Base-by-base conservation (phyloP, 2,113 vertebrate species). In the Sylvia atricapilla region DNA sequence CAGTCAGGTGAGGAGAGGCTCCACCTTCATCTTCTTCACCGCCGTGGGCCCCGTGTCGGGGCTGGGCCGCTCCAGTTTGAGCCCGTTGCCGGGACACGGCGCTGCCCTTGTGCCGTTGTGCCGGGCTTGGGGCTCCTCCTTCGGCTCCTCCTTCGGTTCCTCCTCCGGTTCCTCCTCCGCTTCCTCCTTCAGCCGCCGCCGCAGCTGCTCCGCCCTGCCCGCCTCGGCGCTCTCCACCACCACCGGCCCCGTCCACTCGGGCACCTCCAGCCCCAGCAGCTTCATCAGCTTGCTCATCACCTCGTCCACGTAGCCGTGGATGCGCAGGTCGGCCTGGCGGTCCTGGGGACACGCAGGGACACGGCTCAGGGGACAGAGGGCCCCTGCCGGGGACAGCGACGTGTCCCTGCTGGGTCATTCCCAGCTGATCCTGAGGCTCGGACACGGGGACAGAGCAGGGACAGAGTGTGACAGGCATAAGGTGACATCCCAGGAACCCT, bases 201-300 rank as follows among this genome's bases (percentile, higher is more conserved):
- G 86, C 35, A 50, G 89, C 0, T 93, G 94, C 55, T 96, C 72
- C 0, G 93, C 59, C 43, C 64, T 16, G 46, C 37, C 12, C 15
- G 18, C 47, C 75, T 90, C 94, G 0, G 86, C 7, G 1, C 24
- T 89, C 73, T 97, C 96, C 55, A 99, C 98, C 86, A 99, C 89
- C 1, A 96, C 97, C 0, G 99, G 99, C 27, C 99, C 98, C 0
- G 97, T 96, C 99, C 99, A 99, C 88, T 98, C 90, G 0, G 99
- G 99, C 64, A 99, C 98, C 67, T 98, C 98, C 89, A 99, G 87
- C 72, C 98, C 98, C 84, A 99, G 96, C 44, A 94, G 96, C 75
- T 98, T 98, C 98, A 99, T 99, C 90, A 99, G 97, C 94, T 96
- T 98, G 2, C 88, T 96, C 98, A 99, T 99, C 88, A 99, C 98